Evolutionary conservation across 2,888 invertebrate genomes (phyloP).

Genomic region (Cephus sareptanus): DNA sequence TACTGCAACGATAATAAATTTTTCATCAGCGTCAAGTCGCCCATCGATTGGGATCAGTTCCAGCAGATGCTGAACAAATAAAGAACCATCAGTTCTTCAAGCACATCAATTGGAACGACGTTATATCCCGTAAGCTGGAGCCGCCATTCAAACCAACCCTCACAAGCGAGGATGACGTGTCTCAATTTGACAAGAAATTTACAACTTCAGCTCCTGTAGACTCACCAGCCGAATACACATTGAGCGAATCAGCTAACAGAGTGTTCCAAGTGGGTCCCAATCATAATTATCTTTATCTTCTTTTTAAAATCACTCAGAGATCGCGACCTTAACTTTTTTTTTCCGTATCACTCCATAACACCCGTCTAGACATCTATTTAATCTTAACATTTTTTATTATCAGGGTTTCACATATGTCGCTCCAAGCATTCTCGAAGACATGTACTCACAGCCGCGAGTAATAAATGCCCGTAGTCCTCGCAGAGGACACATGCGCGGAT

Average conservation of each 20-base stretch:
- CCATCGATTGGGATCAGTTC: constrained; percentile 87
- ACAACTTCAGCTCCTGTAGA: constrained; percentile 97
- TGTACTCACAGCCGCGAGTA: constrained; percentile 81
- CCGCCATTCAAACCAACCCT: constrained; percentile 96
- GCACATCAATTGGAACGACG: constrained; percentile 94
- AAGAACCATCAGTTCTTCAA: constrained; percentile 94
- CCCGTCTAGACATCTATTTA: neutral
- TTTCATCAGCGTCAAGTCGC: constrained; percentile 72
- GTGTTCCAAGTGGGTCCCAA: constrained; percentile 85
- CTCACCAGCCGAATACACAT: constrained; percentile 92
- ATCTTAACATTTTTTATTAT: constrained; percentile 39
- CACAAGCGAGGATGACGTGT: constrained; percentile 94
- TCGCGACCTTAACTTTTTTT: neutral
- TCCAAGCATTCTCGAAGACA: constrained; percentile 93
- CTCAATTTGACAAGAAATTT: constrained; percentile 98
- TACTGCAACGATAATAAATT: neutral
- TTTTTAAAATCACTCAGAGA: neutral
- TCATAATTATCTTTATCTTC: neutral
- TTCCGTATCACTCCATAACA: neutral
- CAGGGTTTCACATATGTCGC: constrained; percentile 99
- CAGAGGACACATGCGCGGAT: constrained; percentile 66
- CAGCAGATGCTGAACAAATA: constrained; percentile 87
- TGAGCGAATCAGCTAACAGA: constrained; percentile 96
- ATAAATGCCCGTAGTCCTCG: constrained; percentile 87
- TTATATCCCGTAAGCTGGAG: constrained; percentile 85